Percentiles rank a stretch among this genome's conserved stretches.
Conservation (phyloP, 2,888 invertebrate species). For the Tenthredo scrophulariae region DNA sequence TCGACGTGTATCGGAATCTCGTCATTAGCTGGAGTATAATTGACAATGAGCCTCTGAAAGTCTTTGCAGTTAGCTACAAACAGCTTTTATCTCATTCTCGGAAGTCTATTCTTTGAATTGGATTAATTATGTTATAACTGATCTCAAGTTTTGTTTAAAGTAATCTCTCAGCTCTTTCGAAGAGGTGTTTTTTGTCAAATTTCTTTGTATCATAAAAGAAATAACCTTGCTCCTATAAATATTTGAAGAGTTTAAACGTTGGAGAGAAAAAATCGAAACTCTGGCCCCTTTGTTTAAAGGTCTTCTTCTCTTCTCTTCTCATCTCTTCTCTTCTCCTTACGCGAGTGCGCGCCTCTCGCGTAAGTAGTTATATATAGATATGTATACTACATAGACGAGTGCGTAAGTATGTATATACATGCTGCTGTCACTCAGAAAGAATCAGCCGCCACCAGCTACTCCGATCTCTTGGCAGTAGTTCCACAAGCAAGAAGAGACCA, state of each 20-base stretch:
- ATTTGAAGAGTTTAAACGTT: slow-evolving; percentile 46
- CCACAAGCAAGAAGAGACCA: neutral
- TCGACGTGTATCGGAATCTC: slow-evolving; percentile 58
- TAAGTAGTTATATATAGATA: slow-evolving; percentile 51
- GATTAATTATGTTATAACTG: slow-evolving; percentile 29
- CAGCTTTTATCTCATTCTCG: neutral
- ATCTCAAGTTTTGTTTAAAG: neutral
- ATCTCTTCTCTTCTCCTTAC: slow-evolving; percentile 32
- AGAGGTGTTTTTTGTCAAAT: slow-evolving; percentile 36
- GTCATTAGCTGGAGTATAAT: slow-evolving; percentile 55
- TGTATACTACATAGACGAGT: slow-evolving; percentile 31
- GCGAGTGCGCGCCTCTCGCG: neutral
- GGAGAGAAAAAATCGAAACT: slow-evolving; percentile 36
- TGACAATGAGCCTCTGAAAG: slow-evolving; percentile 23
- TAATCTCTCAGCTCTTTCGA: neutral
- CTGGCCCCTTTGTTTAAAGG: slow-evolving; percentile 53
- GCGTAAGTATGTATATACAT: slow-evolving; percentile 39
- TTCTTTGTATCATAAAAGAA: slow-evolving; percentile 24
- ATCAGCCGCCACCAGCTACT: slow-evolving; percentile 53
- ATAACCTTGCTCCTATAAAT: slow-evolving; percentile 43
- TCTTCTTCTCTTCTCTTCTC: slow-evolving; percentile 56
- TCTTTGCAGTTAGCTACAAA: neutral
- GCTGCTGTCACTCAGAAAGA: slow-evolving; percentile 50
- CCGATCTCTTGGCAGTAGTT: slow-evolving; percentile 68
- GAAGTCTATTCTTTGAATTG: slow-evolving; percentile 17